Conservation (phyloP, 2,888 invertebrate genomes). For the Euplagia quadripunctaria region DNA sequence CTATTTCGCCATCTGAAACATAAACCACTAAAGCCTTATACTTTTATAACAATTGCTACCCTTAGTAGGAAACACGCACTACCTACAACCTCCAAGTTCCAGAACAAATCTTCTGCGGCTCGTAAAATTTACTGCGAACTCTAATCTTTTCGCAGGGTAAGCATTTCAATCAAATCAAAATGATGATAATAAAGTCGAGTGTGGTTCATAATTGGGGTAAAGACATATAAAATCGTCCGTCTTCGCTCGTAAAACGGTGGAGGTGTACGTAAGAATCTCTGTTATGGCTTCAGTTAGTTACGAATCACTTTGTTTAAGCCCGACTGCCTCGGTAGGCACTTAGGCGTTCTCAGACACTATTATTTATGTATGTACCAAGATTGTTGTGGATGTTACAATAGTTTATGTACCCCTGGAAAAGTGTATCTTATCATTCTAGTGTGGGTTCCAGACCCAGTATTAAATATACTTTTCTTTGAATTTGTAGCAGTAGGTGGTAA, state of each 20-base stretch:
- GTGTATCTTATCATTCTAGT: background rate
- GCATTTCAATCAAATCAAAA: slow-evolving; percentile 64
- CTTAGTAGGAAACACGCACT: slow-evolving; percentile 26
- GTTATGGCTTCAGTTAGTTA: slow-evolving; percentile 41
- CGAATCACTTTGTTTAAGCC: slow-evolving; percentile 42
- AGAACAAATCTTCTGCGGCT: slow-evolving; percentile 50
- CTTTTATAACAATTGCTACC: slow-evolving; percentile 45
- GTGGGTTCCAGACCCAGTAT: background rate
- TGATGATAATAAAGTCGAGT: slow-evolving; percentile 57
- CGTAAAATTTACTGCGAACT: slow-evolving; percentile 53
- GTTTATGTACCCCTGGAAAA: background rate
- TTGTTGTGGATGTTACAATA: background rate
- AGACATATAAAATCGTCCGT: slow-evolving; percentile 55
- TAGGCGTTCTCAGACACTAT: background rate
- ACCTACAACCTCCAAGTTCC: slow-evolving; percentile 32
- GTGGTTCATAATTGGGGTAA: slow-evolving; percentile 59
- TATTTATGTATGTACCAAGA: slow-evolving; percentile 5
- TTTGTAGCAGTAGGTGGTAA: no score
- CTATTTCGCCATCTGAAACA: slow-evolving; percentile 15
- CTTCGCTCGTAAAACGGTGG: slow-evolving; percentile 54
- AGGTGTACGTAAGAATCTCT: slow-evolving; percentile 47
- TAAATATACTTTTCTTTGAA: background rate
- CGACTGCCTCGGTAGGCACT: background rate
- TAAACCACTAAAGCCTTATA: slow-evolving; percentile 40
- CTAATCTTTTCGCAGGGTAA: slow-evolving; percentile 55